Evolutionary conservation across 2,113 vertebrate species (phyloP), one percentile per base, ranked within the genome.

Genomic region (Campylomormyrus tamandua): DNA sequence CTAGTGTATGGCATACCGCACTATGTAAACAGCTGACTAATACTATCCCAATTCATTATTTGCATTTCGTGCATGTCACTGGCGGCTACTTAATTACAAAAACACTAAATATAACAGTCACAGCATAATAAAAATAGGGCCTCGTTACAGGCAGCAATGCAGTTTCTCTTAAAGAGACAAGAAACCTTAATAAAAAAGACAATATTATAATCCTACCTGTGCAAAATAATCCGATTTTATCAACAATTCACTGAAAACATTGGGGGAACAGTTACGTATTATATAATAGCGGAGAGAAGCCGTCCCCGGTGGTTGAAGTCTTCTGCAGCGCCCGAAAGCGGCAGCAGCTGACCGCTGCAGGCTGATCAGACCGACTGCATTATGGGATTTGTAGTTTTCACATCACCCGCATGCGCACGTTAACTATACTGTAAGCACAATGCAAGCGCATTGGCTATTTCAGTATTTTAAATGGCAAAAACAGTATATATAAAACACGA

Each of bases 181-280:
- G 52, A 50, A 87, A 9, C 8, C 48, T 83, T 10, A 62, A 49
- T 74, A 66, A 31, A 48, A 46, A 66, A 19, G 7, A 62, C 27
- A 56, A 42, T 27, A 52, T 39, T 86, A 13, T 17, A 19, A 62
- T 77, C 92, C 88, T 83, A 93, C 93, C 91, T 24, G 49, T 83
- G 2, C 3, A 27, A 45, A 42, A 56, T 19, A 31, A 42, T 87
- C 49, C 84, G 80, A n/a, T 13, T 3, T n/a, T 74, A 53, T 89
- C 52, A 45, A 4, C 21, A 89, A 45, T n/a, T 49, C 27, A 70
- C 58, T 21, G 58, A 87, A 86, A 56, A 21, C 58, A 87, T 87
- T 52, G 17, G 70, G 84, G 58, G 11, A 89, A 87, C 17, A 87
- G 11, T 83, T 46, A 3, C 53, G 52, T 80, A 19, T 46, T 53